A percentile compares a stretch with the other conserved stretches of the same genome.
Conservation (phyloP, 2,113 vertebrate genomes). For the Myotis brandtii region DNA sequence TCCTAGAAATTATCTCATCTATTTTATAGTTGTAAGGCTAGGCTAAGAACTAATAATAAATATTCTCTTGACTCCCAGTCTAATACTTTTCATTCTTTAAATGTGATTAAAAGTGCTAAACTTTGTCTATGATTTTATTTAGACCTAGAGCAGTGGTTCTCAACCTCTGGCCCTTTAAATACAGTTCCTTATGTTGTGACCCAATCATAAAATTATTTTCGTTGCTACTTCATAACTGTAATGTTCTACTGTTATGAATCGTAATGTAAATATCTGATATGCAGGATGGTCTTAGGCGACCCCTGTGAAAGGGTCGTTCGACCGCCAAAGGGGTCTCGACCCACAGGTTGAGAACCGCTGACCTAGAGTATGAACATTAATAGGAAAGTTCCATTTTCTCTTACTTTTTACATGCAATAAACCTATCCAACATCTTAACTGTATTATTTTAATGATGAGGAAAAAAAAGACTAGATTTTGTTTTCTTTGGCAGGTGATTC, state of each 20-base stretch:
- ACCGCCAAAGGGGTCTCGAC: too few relatives aligned
- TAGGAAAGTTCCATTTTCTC: not conserved
- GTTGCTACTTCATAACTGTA: too few relatives aligned
- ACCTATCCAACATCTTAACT: not conserved
- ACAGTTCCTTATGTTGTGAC: too few relatives aligned
- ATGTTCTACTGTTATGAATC: too few relatives aligned
- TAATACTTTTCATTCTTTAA: not conserved
- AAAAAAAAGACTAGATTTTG: not conserved
- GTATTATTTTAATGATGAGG: slow-evolving; percentile 45
- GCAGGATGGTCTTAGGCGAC: too few relatives aligned
- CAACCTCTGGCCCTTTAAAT: too few relatives aligned
- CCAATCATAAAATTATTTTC: too few relatives aligned
- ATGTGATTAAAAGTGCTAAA: slow-evolving; percentile 17
- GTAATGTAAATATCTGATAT: too few relatives aligned
- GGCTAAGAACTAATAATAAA: not conserved
- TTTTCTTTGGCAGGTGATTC: slow-evolving; percentile 56
- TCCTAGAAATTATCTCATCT: slow-evolving; percentile 9
- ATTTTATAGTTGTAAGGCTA: not conserved
- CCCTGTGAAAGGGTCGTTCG: too few relatives aligned
- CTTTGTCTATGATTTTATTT: slow-evolving; percentile 43
- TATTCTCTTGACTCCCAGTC: not conserved
- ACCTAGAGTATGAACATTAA: slow-evolving; percentile 2
- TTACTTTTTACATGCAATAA: not conserved
- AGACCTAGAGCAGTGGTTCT: not conserved
- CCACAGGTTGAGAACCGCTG: not conserved